phyloP scores from a whole-genome alignment of 2,797 vertebrate species.

The Amblyopsis hoosieri region DNA sequence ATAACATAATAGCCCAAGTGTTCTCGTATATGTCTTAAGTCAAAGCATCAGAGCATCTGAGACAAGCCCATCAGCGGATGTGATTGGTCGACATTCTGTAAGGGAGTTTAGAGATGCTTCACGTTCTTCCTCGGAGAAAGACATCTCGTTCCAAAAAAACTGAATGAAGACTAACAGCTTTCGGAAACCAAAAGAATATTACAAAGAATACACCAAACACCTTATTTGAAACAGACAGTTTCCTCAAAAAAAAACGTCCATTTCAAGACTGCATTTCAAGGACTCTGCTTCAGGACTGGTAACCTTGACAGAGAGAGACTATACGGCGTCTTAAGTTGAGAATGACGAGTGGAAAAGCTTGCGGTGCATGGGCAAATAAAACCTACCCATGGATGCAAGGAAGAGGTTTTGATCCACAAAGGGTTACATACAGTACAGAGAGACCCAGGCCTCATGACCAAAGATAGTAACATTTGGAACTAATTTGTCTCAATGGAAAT shows the following conservation, averaged over 20 bases:
- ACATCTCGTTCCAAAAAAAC: no score
- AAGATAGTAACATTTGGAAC: conserved; percentile 53
- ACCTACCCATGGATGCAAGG: conserved; percentile 26
- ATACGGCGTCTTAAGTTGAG: conserved; percentile 10
- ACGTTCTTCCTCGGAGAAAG: background rate
- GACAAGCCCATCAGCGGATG: conserved; percentile 31
- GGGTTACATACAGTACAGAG: conserved; percentile 28
- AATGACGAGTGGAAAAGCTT: conserved; percentile 11
- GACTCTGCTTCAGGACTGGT: no score
- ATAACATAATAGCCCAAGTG: background rate
- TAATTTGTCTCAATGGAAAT: conserved; percentile 54
- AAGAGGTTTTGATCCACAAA: conserved; percentile 9
- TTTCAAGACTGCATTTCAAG: no score
- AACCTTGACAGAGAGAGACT: conserved; percentile 23
- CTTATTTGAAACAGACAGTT: conserved; percentile 54
- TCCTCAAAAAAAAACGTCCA: background rate
- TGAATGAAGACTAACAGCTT: background rate
- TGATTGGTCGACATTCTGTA: background rate
- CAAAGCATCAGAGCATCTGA: conserved; percentile 19
- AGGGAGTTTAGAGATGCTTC: conserved; percentile 8
- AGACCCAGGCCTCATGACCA: conserved; percentile 16
- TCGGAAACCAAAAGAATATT: conserved; percentile 15
- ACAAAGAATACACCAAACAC: conserved; percentile 12
- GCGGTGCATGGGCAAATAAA: conserved; percentile 11
- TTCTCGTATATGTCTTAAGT: conserved; percentile 14